A percentile compares a stretch with the other conserved stretches of the same genome.
These are phyloP conservation scores for Andinoacara biseriatus DNA, from an alignment of 2,113 vertebrate species.

Conservation along the genomic window DNA sequence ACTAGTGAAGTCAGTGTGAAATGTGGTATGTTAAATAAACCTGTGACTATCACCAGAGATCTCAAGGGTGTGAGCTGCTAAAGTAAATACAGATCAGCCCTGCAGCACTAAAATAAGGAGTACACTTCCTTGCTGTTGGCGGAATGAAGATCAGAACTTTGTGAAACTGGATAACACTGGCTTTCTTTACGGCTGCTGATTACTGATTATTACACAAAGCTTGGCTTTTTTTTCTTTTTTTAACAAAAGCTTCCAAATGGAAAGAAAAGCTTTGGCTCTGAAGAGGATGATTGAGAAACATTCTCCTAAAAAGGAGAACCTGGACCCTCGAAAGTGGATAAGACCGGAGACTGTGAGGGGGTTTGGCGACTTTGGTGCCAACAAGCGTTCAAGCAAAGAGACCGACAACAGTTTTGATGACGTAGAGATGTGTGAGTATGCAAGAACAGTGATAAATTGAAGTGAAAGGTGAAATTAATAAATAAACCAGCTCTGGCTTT, in stretches of 20 bases:
- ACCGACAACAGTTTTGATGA: slow-evolving; percentile 74
- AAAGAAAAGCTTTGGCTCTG: slow-evolving; percentile 52
- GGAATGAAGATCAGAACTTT: background rate
- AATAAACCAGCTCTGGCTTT: background rate
- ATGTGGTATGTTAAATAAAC: slow-evolving; percentile 2
- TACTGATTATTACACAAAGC: background rate
- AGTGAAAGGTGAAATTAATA: background rate
- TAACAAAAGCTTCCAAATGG: slow-evolving; percentile 58
- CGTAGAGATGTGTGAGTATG: slow-evolving; percentile 81
- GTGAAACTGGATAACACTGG: background rate
- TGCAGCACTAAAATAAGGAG: slow-evolving; percentile 9
- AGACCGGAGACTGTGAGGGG: slow-evolving; percentile 54
- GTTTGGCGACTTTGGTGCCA: slow-evolving; percentile 69
- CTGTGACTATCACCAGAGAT: slow-evolving; percentile 1
- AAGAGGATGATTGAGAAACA: slow-evolving; percentile 60
- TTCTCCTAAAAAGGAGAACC: slow-evolving; percentile 57
- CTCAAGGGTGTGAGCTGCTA: slow-evolving; percentile 69
- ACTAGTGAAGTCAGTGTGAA: background rate
- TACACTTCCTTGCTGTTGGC: background rate
- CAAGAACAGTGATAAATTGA: background rate
- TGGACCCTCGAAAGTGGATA: slow-evolving; percentile 74
- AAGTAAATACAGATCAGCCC: slow-evolving; percentile 71
- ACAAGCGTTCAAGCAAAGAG: slow-evolving; percentile 59
- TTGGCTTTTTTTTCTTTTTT: background rate
- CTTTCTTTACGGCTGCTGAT: background rate